phyloP scores from a whole-genome alignment of 2,888 invertebrate genomes.

The Tortricodes alternella region DNA sequence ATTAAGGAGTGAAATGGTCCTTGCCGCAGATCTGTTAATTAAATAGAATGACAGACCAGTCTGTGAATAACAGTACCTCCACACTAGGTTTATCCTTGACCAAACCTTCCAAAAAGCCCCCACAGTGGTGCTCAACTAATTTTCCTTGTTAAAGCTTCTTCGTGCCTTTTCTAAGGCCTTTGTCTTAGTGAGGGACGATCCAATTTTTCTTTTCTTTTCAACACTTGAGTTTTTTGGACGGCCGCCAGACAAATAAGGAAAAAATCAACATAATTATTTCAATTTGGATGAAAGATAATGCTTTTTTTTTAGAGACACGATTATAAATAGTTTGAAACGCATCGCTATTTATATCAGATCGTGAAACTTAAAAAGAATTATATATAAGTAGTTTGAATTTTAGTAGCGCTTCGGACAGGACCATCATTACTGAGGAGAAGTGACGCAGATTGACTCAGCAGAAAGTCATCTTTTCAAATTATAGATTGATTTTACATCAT shows the following conservation, averaged over 20 bases:
- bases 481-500: too few relatives aligned
- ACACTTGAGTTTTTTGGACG: constrained; percentile 16
- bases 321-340: background rate
- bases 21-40: background rate
- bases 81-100: constrained; percentile 10
- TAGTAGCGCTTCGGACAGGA: too few relatives aligned
- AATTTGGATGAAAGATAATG: background rate
- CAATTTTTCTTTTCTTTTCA: constrained; percentile 30
- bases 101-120: constrained; percentile 7
- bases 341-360: too few relatives aligned
- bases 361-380: too few relatives aligned
- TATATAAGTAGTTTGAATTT: too few relatives aligned
- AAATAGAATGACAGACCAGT: background rate
- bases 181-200: constrained; percentile 23
- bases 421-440: too few relatives aligned
- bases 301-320: too few relatives aligned
- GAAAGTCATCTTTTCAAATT: too few relatives aligned
- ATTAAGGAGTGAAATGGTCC: too few relatives aligned
- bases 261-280: background rate
- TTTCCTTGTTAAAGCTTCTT: constrained; percentile 44
- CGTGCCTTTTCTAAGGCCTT: constrained; percentile 36
- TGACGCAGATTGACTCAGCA: too few relatives aligned
- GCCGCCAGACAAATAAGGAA: constrained; percentile 2
- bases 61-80: background rate
- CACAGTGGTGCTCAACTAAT: constrained; percentile 40